Evolutionary conservation across 53 echinoderm and acorn worm species (phyloP), one percentile per base, ranked within the genome.

Genomic region (Stichopus horrens): DNA sequence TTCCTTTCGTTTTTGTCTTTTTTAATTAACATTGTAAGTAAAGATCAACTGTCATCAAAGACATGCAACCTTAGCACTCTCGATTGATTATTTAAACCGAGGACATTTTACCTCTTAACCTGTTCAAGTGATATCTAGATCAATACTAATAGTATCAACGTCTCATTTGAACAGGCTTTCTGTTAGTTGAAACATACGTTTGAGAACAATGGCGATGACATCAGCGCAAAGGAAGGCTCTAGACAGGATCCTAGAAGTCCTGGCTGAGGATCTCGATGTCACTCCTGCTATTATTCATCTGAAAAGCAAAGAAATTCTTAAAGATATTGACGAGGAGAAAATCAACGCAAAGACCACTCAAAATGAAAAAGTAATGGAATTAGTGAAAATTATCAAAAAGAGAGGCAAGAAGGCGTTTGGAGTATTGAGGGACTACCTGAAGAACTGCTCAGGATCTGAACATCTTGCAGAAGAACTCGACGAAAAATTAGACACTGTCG

Each of bases 241-340:
- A 54, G 77, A 53, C 11, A 13, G 53, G 53, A 77, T 54, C 14
- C 8, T 54, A 53, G 53, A 77, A 1, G 54, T 53, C 4, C 54
- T 77, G 53, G 8, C 9, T 8, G 53, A 77, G 6, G 77, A 77
- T 11, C 77, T 77, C 52, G 54, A 77, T 51, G 5, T 53, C n/a
- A 77, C 9, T 18, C 77, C 77, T 14, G 77, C 53, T 7, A 77
- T 77, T 52, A 77, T 77, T n/a, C 77, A 77, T 77, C 77, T 77
- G 2, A 77, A 77, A 53, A 77, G 54, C 5, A 54, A 53, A n/a
- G 77, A 54, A 37, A 6, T 77, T 7, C 16, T 53, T 54, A 77
- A 22, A n/a, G 53, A 77, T 7, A 51, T 53, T 7, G 77, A 77
- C 53, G 77, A 77, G 9, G 54, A 77, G 53, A 54, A 52, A 52